Evolutionary conservation across 1,140 invertebrate genomes (phyloP), one percentile per base, ranked within the genome.

Genomic region (Drosophila teissieri): DNA sequence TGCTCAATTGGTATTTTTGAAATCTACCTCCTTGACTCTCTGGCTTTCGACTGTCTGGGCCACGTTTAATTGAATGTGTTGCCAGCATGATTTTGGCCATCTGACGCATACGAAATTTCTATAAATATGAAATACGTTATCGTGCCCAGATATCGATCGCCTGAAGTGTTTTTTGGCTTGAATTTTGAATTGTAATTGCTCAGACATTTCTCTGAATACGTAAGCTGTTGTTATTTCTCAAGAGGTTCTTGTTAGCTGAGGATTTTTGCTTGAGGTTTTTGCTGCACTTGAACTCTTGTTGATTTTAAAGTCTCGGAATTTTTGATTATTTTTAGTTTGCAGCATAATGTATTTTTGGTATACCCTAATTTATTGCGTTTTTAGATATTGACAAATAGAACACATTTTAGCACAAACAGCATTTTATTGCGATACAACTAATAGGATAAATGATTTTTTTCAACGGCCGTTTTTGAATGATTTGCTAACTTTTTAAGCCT

Each of bases 21-120:
- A 60, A 64, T 65, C 54, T 27, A 31, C 42, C 24, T 55, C 42
- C 49, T 36, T 27, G 46, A 14, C 42, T 12, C 14, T 22, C 14
- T 27, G 46, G 12, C 42, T 12, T n/a, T 22, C 14, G 22, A 19
- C 17, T 10, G 48, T 19, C 15, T 57, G 40, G 27, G 31, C 40
- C 24, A 56, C 49, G 31, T 55, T 74, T 76, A 68, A 85, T 85
- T 86, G 68, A 80, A 85, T 80, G 56, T 81, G 63, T 69, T 69
- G 46, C 49, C 39, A 44, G 60, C 44, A 49, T 76, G 48, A 49
- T 27, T 51, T 75, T 63, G 49, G 39, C 53, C 53, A 45, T 53
- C 55, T 15, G 27, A 22, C 65, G 81, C 73, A 85, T 62, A 78
- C 51, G 56, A 69, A 73, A 80, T 73, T 51, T 52, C 14, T 48